phyloP scores from a whole-genome alignment of 1,140 invertebrate species.

The Drosophila ficusphila region DNA sequence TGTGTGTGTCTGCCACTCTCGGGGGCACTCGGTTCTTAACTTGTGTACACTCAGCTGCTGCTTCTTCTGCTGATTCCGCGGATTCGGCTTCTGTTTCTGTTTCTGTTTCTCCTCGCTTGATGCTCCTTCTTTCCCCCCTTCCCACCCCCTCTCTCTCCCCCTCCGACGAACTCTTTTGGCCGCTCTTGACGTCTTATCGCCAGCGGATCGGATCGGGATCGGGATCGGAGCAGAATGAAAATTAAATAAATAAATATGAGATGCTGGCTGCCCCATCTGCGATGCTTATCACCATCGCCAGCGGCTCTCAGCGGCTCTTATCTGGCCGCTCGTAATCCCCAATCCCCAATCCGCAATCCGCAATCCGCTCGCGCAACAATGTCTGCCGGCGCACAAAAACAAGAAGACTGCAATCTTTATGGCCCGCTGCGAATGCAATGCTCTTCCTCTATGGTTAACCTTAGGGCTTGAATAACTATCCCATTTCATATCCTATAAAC shows the following conservation, averaged over 20 bases:
- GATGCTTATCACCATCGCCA: constrained; percentile 33
- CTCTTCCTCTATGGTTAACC: neutral
- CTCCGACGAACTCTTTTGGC: too few relatives aligned
- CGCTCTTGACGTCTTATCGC: constrained; percentile 38
- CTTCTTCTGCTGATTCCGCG: too few relatives aligned
- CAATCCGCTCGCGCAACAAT: too few relatives aligned
- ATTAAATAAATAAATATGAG: neutral
- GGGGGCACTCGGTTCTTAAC: constrained; percentile 3
- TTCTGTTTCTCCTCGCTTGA: neutral
- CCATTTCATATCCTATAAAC: too few relatives aligned
- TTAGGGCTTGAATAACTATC: too few relatives aligned
- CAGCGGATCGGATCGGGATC: neutral
- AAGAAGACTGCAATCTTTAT: constrained; percentile 17
- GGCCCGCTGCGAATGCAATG: neutral
- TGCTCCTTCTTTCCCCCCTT: too few relatives aligned
- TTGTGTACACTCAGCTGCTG: constrained; percentile 5
- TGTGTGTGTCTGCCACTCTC: constrained; percentile 15
- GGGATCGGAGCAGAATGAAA: neutral
- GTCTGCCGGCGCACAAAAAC: constrained; percentile 1
- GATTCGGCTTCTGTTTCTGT: neutral
- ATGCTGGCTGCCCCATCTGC: neutral
- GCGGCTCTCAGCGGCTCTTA: constrained; percentile 20
- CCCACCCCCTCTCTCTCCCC: too few relatives aligned
- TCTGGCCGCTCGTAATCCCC: constrained; percentile 7
- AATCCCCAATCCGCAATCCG: too few relatives aligned